Evolutionary conservation across 2,797 vertebrate genomes (phyloP), one percentile per base, ranked within the genome.

Genomic region (Thripadectes ignobilis): DNA sequence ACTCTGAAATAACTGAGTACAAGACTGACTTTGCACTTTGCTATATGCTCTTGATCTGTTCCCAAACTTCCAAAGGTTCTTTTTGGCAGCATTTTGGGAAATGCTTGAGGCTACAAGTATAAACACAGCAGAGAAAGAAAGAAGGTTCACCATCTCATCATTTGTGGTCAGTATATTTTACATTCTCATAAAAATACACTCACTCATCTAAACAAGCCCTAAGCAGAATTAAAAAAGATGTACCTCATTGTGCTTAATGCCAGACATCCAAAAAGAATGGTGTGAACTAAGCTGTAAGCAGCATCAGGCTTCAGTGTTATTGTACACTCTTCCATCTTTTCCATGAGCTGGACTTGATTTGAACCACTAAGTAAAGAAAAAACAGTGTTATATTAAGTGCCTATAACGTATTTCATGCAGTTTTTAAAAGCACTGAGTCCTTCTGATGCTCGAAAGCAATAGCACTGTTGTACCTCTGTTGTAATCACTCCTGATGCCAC

Each of bases 171-270:
- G 41, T 1, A 1, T 34, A 54, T 26, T 72, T 86, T 45, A 72
- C 26, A n/a, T 7, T 57, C 17, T 17, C 14, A 24, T 6, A 30
- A 71, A 79, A 80, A 49, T 14, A 43, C 1, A 20, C 16, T 71
- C 34, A 23, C 1, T 20, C 7, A 10, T 39, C 45, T 62, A 41
- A 59, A 85, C 38, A 87, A 46, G 29, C 17, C 36, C 49, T 58
- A 36, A 78, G 75, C 12, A 85, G 43, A 67, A 74, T 14, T 18
- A 0, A 32, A 69, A 61, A 41, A 58, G 23, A 57, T 15, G 45
- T 98, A 99, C 99, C 99, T 99, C 99, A 99, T 99, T 18, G 99
- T 99, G 97, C 99, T 99, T 97, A 99, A 97, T 21, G 99, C 99
- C 94, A 99, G 97, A 61, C 99, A 98, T 55, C 99, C 99, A 27